These are phyloP conservation scores for Lepus timidus DNA, from an alignment of 2,113 vertebrate species.

Conservation along the genomic window DNA sequence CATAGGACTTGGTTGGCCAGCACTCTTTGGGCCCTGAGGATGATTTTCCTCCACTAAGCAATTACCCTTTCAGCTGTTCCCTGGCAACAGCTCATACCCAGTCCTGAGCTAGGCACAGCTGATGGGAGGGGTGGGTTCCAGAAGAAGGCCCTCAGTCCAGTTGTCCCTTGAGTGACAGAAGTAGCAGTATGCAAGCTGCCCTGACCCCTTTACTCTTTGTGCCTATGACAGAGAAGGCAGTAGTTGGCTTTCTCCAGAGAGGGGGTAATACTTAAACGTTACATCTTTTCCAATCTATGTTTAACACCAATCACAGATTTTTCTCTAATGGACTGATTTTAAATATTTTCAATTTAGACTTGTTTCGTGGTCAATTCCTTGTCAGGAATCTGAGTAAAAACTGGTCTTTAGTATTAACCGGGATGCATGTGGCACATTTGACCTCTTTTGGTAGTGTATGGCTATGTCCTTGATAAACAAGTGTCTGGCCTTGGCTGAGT, in stretches of 20 bases:
- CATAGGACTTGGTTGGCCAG: neutral
- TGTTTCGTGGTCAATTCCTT: slow-evolving; percentile 44
- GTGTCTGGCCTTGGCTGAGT: neutral
- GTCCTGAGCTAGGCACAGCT: neutral
- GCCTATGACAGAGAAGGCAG: neutral
- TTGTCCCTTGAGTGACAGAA: slow-evolving; percentile 11
- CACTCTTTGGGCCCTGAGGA: neutral
- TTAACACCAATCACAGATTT: slow-evolving; percentile 4
- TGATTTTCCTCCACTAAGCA: neutral
- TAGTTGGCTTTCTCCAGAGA: slow-evolving; percentile 27
- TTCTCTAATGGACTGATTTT: slow-evolving; percentile 25
- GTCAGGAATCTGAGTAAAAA: slow-evolving; percentile 18
- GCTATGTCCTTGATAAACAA: neutral
- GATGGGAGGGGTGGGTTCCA: neutral
- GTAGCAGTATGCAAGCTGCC: neutral
- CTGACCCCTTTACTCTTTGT: neutral
- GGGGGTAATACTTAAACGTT: neutral
- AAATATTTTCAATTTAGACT: slow-evolving; percentile 33
- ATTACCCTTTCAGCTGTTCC: neutral
- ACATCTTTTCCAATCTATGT: neutral
- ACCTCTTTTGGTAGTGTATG: neutral
- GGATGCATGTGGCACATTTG: slow-evolving; percentile 23
- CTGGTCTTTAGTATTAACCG: neutral
- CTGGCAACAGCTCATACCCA: neutral
- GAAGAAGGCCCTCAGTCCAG: neutral